phyloP scores from a whole-genome alignment of 2,888 invertebrate species.

The Polymixis flavicincta region DNA sequence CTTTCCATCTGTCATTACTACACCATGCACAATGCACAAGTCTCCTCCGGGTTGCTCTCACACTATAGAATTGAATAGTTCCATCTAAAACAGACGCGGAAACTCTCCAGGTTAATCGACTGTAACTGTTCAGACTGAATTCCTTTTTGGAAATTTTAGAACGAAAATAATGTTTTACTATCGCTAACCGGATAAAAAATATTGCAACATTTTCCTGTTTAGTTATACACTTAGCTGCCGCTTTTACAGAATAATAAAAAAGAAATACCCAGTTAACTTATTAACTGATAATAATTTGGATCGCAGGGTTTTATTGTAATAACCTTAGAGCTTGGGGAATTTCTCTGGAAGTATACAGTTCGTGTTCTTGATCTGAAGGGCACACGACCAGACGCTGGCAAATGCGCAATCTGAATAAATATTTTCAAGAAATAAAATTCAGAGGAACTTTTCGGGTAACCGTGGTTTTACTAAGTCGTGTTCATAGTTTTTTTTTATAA shows the following conservation, averaged over 20 bases:
- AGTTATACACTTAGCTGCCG: background rate
- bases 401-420: background rate
- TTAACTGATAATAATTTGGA: background rate
- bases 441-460: background rate
- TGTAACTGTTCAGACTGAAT: background rate
- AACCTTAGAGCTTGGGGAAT: slow-evolving; percentile 5
- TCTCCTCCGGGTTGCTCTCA: slow-evolving; percentile 1
- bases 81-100: background rate
- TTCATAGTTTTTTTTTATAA: background rate
- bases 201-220: background rate
- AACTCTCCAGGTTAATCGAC: background rate
- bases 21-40: background rate
- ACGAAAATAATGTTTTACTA: background rate
- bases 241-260: slow-evolving; percentile 8
- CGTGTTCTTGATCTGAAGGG: background rate
- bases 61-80: background rate
- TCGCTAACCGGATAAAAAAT: background rate
- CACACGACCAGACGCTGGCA: background rate
- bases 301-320: slow-evolving; percentile 14
- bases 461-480: background rate
- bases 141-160: background rate
- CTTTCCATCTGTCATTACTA: slow-evolving; percentile 46
- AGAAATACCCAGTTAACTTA: background rate
- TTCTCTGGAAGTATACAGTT: slow-evolving; percentile 5
- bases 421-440: background rate